Percentiles rank a stretch among this genome's conserved stretches.
phyloP scores from a whole-genome alignment of 2,113 vertebrate genomes.

The Tenebrosternarchus preto region DNA sequence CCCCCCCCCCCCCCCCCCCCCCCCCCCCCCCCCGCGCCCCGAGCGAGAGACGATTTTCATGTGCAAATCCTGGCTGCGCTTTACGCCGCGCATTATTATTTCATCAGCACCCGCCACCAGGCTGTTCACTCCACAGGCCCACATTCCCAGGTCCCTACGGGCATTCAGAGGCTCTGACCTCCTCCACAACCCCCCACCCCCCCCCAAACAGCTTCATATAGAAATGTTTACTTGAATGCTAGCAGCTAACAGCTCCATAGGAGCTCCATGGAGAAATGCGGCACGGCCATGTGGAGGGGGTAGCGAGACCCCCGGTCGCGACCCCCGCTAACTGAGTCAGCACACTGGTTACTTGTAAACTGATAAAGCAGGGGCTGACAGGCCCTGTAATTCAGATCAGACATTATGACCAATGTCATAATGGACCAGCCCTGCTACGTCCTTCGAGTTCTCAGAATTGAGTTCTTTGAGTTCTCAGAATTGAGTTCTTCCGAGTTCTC shows the following conservation, averaged over 20 bases:
- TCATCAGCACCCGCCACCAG: conserved; percentile 69
- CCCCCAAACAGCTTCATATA: conserved; percentile 39
- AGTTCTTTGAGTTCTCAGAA: too few relatives aligned
- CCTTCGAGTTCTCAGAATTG: conserved; percentile 62
- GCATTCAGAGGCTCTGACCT: conserved; percentile 67
- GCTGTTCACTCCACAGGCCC: conserved; percentile 61
- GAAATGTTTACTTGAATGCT: conserved; percentile 67
- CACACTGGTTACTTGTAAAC: conserved; percentile 75
- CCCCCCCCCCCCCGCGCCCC: too few relatives aligned
- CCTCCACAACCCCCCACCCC: conserved; percentile 1
- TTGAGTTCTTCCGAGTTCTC: too few relatives aligned
- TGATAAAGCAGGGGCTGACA: conserved; percentile 62
- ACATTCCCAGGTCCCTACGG: conserved; percentile 60
- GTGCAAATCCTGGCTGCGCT: conserved; percentile 77
- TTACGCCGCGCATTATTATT: conserved; percentile 76
- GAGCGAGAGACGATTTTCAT: conserved; percentile 74
- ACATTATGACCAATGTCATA: conserved; percentile 80
- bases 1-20: too few relatives aligned
- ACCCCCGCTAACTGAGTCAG: conserved; percentile 65
- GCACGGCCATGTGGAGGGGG: conserved; percentile 60
- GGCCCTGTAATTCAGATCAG: conserved; percentile 73
- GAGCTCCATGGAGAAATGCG: conserved; percentile 55
- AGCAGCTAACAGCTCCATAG: conserved; percentile 52
- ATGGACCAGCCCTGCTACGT: conserved; percentile 72
- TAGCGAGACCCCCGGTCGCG: conserved; percentile 64